Percentiles rank a stretch among this genome's conserved stretches.
Conservation (phyloP, 2,888 invertebrate genomes). For the Amitus sp. region DNA sequence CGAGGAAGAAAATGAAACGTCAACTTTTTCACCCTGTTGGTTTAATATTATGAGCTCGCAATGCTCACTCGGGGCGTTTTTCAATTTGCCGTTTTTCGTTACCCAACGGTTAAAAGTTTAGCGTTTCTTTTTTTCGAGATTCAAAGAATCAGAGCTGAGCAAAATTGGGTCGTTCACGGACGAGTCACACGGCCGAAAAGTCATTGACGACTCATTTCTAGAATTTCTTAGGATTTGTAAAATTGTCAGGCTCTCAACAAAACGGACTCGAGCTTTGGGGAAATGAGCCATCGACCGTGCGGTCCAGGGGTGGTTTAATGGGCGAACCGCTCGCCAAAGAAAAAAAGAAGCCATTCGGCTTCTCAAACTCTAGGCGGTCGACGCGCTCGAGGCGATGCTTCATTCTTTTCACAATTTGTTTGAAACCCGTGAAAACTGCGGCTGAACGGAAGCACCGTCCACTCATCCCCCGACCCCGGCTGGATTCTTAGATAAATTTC, state of each 20-base stretch:
- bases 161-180: no score
- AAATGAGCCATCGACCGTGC: no score
- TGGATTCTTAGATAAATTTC: constrained; percentile 50
- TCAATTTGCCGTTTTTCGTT: constrained; percentile 25
- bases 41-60: not conserved
- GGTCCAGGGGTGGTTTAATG: constrained; percentile 52
- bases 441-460: constrained; percentile 49
- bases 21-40: constrained; percentile 4
- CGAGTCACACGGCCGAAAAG: no score
- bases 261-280: constrained; percentile 4
- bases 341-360: constrained; percentile 36
- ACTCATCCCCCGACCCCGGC: constrained; percentile 55
- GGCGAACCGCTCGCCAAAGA: constrained; percentile 54
- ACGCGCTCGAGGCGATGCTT: constrained; percentile 53
- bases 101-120: no score
- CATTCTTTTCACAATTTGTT: constrained; percentile 60
- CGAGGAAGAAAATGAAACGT: not conserved
- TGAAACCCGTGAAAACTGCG: constrained; percentile 55
- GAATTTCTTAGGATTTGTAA: no score
- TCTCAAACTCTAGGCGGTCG: constrained; percentile 52
- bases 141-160: constrained; percentile 6
- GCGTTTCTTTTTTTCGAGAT: constrained; percentile 13
- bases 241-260: constrained; percentile 16
- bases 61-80: not conserved
- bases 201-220: no score